Percentiles rank a stretch among this genome's conserved stretches.
Conservation (phyloP, 2,888 invertebrate species). For the Flexamia atlantica region DNA sequence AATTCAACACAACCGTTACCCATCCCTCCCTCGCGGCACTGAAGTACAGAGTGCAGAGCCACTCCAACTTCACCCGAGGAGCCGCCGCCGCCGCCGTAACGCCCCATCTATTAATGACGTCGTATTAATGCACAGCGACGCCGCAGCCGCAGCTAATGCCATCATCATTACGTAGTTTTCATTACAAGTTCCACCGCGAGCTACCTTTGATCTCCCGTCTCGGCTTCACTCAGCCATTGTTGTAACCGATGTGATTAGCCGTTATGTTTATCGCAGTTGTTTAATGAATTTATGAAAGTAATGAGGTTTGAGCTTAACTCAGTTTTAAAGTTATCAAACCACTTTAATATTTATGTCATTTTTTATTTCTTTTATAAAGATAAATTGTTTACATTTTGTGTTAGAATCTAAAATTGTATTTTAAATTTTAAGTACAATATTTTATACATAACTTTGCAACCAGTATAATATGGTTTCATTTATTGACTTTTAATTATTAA, state of each 20-base stretch:
- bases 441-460: too few species aligned
- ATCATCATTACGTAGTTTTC: slow-evolving; percentile 55
- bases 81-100: neutral
- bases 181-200: slow-evolving; percentile 39
- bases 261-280: neutral
- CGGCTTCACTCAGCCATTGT: slow-evolving; percentile 3
- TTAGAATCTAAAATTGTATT: too few species aligned
- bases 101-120: slow-evolving; percentile 50
- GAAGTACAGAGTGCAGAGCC: too few species aligned
- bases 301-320: neutral
- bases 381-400: too few species aligned
- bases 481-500: too few species aligned
- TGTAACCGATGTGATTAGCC: neutral
- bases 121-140: slow-evolving; percentile 47
- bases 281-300: neutral
- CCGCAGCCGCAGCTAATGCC: slow-evolving; percentile 53
- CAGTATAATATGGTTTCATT: too few species aligned
- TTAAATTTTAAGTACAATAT: too few species aligned
- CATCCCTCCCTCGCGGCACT: too few species aligned
- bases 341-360: too few species aligned
- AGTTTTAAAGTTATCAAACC: neutral
- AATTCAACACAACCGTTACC: too few species aligned
- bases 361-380: too few species aligned
- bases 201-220: slow-evolving; percentile 35
- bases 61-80: neutral